Base-by-base conservation (phyloP, 1,140 invertebrate species). In the Dreissena rostriformis region DNA sequence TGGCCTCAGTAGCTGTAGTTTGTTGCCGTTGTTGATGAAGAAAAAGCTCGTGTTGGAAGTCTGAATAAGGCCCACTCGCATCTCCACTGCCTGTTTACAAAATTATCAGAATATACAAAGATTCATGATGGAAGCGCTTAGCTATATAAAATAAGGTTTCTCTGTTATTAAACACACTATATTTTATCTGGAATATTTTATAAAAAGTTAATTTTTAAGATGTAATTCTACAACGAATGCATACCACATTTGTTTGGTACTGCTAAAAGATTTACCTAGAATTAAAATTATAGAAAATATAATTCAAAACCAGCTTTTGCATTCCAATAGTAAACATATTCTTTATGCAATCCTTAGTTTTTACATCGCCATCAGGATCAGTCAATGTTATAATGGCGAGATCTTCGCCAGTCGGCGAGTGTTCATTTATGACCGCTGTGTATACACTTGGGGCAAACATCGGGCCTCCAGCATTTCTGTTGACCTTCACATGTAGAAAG, bases 281-380 rank as follows among this genome's bases (percentile, higher is more conserved):
- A n/a, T n/a, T n/a, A 39, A 39, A 39, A 39, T 8, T 39, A 39
- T 5, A 39, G 8, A 2, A 39, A 39, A 39, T 39, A 5, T 39
- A 2, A 39, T 5, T 5, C 2, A 39, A 39, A 39, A 39, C 8
- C 39, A 63, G 61, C 61, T 5, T 63, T 63, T 63, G 7, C 39
- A 39, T 39, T 39, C 39, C 39, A 17, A 17, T 22, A 24, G 39
- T 5, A 39, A 39, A n/a, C n/a, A n/a, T n/a, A n/a, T n/a, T n/a
- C n/a, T n/a, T n/a, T n/a, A n/a, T n/a, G n/a, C n/a, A n/a, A n/a
- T n/a, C n/a, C n/a, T n/a, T n/a, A 39, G 39, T 5, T 61, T 55
- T 76, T 63, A 76, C 74, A 70, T 77, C 67, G 39, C 75, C 75
- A 63, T 84, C 82, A 68, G 82, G 82, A 29, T 84, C 82, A 28